A percentile compares a stretch with the other conserved stretches of the same genome.
Conservation (phyloP, 92 coral and sea anemone genomes). For the Heteractis magnifica region DNA sequence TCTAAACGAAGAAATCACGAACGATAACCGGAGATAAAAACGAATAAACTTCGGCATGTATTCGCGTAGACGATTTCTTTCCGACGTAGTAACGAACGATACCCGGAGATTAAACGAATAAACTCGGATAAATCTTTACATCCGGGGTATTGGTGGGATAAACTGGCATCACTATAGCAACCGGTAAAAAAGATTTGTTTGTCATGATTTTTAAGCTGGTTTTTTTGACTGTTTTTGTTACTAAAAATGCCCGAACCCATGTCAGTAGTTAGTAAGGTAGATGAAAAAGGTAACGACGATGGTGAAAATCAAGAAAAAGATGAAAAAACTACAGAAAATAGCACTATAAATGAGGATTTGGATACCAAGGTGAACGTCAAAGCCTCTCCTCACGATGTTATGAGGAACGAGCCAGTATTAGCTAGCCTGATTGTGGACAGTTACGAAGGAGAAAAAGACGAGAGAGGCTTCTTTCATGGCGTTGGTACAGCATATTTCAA, state of each 20-base stretch:
- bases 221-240: background rate
- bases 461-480: conserved; percentile 90
- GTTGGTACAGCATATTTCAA: conserved; percentile 88
- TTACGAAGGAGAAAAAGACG: conserved; percentile 93
- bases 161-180: conserved; percentile 9
- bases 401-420: conserved; percentile 89
- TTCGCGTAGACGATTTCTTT: background rate
- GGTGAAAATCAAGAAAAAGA: conserved; percentile 44
- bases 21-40: too few species aligned
- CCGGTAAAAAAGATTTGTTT: background rate
- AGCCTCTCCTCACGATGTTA: conserved; percentile 76
- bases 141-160: conserved; percentile 17
- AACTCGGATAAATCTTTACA: background rate
- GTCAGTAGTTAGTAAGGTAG: conserved; percentile 35
- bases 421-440: conserved; percentile 77
- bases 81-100: background rate
- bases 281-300: conserved; percentile 27
- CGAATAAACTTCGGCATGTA: background rate
- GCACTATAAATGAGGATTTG: conserved; percentile 29
- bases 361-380: conserved; percentile 34
- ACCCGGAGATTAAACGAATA: background rate
- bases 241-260: conserved; percentile 57
- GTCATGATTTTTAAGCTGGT: background rate
- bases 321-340: background rate
- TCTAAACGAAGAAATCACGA: background rate